Evolutionary conservation across 2,113 vertebrate species (phyloP), one percentile per base, ranked within the genome.

Genomic region (Cottus gobio): DNA sequence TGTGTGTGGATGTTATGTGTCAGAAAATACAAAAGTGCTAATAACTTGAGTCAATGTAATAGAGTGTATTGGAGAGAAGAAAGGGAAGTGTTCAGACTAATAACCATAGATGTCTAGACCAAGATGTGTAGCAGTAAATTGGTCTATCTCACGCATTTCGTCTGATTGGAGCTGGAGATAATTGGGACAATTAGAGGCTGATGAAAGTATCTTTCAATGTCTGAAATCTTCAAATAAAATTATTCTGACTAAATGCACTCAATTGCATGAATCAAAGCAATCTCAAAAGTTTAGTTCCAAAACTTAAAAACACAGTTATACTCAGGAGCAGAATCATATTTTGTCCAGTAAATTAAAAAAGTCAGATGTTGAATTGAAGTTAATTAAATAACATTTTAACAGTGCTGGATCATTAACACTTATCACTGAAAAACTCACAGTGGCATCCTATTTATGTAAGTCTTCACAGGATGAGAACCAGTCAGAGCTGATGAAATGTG

Each of bases 171-270:
- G 7, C 37, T 71, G 54, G 78, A 73, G 39, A 56, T 62, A 72
- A 80, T 26, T 20, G 7, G 30, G 30, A 15, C 15, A 36, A 66
- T 71, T 75, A 61, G 16, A 1, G 5, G 37, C 71, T 84, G 26
- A 85, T 78, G 4, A 74, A 74, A 78, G 52, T 61, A 15, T 78
- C 24, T 12, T 75, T 75, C 30, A 64, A 7, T 9, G 10, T 62
- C 18, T 46, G 52, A 67, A n/a, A 78, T 34, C 12, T 16, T 42
- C 24, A 18, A 63, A 65, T 22, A 15, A 13, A 15, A 24, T n/a
- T 31, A 7, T 11, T 42, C 44, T 42, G 42, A 44, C 26, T 65
- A 18, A 48, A 48, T 48, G 46, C 46, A 48, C 44, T 15, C 52
- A 58, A 46, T 30, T 5, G 12, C 22, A 16, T 5, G 1, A 60